phyloP scores from a whole-genome alignment of 2,888 invertebrate genomes.

The Gymnosoma rotundatum region DNA sequence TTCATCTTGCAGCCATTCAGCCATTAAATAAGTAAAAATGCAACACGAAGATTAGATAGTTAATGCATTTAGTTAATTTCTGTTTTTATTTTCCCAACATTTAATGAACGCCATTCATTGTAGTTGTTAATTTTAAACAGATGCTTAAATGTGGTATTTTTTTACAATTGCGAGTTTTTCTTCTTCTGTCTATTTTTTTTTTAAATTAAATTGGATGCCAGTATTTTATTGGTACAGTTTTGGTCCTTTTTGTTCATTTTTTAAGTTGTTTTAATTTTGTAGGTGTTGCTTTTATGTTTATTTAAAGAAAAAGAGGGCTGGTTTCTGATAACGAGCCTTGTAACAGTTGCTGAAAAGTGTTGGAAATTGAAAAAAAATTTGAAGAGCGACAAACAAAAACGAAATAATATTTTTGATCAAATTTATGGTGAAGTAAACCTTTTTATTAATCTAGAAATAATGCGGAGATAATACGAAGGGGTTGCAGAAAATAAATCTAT shows the following conservation, averaged over 20 bases:
- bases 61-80: conserved; percentile 13
- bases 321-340: conserved; percentile 58
- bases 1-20: not conserved
- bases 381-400: not conserved
- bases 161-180: conserved; percentile 23
- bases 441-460: not conserved
- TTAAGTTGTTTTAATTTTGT: conserved; percentile 31
- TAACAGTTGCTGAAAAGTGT: conserved; percentile 69
- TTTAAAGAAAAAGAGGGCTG: conserved; percentile 43
- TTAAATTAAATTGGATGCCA: conserved; percentile 43
- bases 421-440: not conserved
- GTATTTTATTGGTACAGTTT: conserved; percentile 50
- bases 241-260: conserved; percentile 17
- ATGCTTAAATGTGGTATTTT: conserved; percentile 58
- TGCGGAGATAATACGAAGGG: not conserved
- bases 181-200: conserved; percentile 40
- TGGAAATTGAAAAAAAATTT: conserved; percentile 36
- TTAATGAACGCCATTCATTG: conserved; percentile 41
- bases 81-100: conserved; percentile 22
- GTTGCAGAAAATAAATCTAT: too few species aligned
- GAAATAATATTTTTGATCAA: not conserved
- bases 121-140: conserved; percentile 50
- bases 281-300: conserved; percentile 52
- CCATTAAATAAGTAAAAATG: conserved; percentile 36
- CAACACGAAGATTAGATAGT: conserved; percentile 60